A percentile compares a stretch with the other conserved stretches of the same genome.
Conservation (phyloP, 2,113 vertebrate species). For the Aspiorhynchus laticeps region DNA sequence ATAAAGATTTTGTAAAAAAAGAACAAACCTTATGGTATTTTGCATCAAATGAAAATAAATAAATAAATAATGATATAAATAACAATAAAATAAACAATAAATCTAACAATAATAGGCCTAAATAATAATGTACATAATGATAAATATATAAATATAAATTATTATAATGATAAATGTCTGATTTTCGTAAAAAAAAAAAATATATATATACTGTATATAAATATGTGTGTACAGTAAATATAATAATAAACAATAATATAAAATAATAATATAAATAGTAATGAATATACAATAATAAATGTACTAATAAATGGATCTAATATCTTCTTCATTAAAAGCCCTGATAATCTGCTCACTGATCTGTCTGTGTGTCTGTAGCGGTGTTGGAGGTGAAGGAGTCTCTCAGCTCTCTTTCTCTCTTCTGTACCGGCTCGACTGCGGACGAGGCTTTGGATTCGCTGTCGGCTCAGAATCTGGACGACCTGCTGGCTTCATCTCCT, state of each 20-base stretch:
- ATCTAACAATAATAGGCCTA: no score
- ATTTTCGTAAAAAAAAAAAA: no score
- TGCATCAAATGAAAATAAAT: no score
- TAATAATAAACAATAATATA: no score
- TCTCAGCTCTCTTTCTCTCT: slow-evolving; percentile 75
- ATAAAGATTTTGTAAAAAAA: background rate
- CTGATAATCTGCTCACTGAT: no score
- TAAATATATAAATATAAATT: background rate
- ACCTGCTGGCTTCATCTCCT: slow-evolving; percentile 64
- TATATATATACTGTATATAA: no score
- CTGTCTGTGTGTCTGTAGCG: slow-evolving; percentile 51
- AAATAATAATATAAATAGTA: background rate
- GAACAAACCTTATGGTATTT: no score
- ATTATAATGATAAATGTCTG: background rate
- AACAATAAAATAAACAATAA: no score
- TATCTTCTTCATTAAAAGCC: no score
- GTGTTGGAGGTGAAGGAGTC: slow-evolving; percentile 77
- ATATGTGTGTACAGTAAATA: no score
- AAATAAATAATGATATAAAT: no score
- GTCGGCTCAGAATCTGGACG: slow-evolving; percentile 72
- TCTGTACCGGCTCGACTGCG: slow-evolving; percentile 69
- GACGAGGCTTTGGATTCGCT: slow-evolving; percentile 40
- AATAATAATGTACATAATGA: background rate
- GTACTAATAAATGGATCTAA: background rate
- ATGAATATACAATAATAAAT: no score